A percentile compares a stretch with the other conserved stretches of the same genome.
Conservation (phyloP, 2,113 vertebrate genomes). For the Notiomystis cincta region DNA sequence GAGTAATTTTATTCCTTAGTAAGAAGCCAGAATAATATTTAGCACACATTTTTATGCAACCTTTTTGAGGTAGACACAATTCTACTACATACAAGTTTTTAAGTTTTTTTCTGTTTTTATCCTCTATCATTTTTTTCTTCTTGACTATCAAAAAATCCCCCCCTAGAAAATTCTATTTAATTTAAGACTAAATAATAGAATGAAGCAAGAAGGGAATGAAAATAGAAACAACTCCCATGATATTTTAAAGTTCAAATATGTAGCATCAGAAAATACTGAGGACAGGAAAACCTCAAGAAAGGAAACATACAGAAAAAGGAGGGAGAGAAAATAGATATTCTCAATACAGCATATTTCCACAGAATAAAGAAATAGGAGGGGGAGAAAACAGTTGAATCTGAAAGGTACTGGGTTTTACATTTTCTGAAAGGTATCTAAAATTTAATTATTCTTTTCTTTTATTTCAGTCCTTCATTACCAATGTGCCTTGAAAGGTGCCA, state of each 20-base stretch:
- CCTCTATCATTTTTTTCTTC: background rate
- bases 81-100: fast-evolving
- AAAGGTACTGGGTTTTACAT: background rate
- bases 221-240: background rate
- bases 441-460: background rate
- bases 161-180: background rate
- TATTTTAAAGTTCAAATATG: background rate
- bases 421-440: background rate
- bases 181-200: background rate
- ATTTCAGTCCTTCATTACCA: background rate
- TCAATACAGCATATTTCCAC: background rate
- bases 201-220: background rate
- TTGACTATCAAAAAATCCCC: background rate
- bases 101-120: background rate
- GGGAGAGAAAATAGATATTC: background rate
- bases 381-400: background rate
- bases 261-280: background rate
- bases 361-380: background rate
- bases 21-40: background rate
- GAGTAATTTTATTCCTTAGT: background rate
- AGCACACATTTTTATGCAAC: background rate
- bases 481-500: background rate
- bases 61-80: background rate
- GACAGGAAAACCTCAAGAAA: background rate
- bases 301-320: background rate